Evolutionary conservation across 2,888 invertebrate genomes (phyloP), one percentile per base, ranked within the genome.

Genomic region (Synergus laeviventris): DNA sequence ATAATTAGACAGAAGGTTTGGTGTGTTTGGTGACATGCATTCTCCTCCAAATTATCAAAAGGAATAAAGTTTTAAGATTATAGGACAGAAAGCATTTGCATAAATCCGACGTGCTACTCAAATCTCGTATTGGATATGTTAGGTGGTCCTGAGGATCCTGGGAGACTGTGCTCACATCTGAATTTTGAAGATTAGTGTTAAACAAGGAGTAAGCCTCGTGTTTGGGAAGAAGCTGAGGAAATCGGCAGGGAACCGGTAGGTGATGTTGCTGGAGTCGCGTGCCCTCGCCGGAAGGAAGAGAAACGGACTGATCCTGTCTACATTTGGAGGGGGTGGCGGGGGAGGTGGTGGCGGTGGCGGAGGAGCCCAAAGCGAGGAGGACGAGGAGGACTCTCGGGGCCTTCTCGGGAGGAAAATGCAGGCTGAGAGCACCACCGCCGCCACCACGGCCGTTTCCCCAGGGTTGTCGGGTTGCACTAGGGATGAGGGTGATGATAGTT

Each of bases 401-500:
- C 86, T 88, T 84, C 84, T 87, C 83, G 88, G 86, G 60, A 86
- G 91, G 89, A 92, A 92, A 91, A 91, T 91, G 91, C 92, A 92
- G 91, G 90, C 91, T 90, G 91, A 91, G 89, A 90, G 91, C 82
- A 87, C 89, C 86, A 82, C 91, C 81, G 81, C 86, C 84, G 84
- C 87, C 82, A 81, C 85, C 79, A 82, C 86, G 79, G 81, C 82
- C 79, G 87, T 87, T 74, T 80, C 85, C 83, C 80, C 84, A 78
- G 86, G 75, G 45, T 73, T 84, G 75, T 82, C 85, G 83, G 91
- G 91, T 89, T 92, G 90, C 91, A 91, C 91, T 90, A 91, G 93
- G 91, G 91, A 92, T 91, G 91, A 91, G 87, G 92, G 91, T 86
- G 94, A 94, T 90, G 94, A 94, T 89, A 94, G 94, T 86, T 94